Base-by-base conservation (phyloP, 2,113 vertebrate genomes). In the Chaetodon trifascialis region DNA sequence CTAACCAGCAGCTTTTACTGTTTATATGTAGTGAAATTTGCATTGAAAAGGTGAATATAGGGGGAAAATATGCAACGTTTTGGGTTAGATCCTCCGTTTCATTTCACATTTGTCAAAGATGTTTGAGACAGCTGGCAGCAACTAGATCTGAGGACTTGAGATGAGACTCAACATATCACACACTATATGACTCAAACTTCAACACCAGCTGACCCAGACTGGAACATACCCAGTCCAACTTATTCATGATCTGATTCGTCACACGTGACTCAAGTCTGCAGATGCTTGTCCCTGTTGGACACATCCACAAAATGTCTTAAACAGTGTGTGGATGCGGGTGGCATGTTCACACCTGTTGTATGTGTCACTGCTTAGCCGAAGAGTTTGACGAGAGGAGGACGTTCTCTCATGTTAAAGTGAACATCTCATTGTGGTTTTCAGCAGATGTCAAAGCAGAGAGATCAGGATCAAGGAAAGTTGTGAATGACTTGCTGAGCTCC, bases 201-300 rank as follows among this genome's bases (percentile, higher is more conserved):
- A 36, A 17, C 58, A 36, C 3, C 15, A 40, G 1, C 34, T 62
- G 58, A 60, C 30, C 30, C 30, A 30, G 30, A 30, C 30, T 34
- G 34, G 34, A 60, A 10, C 34, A 40, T 17, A 21, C 59, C 17
- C 0, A 8, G 17, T 63, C 60, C 11, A 63, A 3, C 9, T n/a
- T 17, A 59, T 59, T 59, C 7, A 36, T 9, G 16, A 36, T 59
- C 23, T 55, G 15, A 78, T 67, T 66, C 15, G 19, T 73, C 69
- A 64, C 51, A 66, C 3, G 54, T 59, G 67, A 72, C 85, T 79
- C 25, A 54, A 65, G 9, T 36, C 63, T 25, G 51, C 44, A 56
- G 67, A 71, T 25, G 23, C 42, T 71, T 16, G 1, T 59, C 42
- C 25, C 10, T 42, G 34, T 64, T 11, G 25, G 44, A 54, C 34